These are phyloP conservation scores for Agapostemon virescens DNA, from an alignment of 2,888 invertebrate species.

Conservation along the genomic window DNA sequence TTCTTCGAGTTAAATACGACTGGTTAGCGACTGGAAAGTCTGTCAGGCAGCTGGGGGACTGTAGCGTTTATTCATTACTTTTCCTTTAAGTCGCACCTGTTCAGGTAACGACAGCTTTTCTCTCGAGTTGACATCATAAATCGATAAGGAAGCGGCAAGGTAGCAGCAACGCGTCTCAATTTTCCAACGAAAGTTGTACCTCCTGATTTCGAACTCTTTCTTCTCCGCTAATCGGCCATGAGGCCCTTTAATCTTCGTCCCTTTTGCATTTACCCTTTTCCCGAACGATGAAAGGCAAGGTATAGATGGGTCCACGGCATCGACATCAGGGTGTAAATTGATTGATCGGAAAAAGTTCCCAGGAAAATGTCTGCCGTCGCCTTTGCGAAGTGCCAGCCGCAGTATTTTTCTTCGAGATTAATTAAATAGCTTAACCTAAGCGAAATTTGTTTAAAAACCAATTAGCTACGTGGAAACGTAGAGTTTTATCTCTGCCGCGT, in stretches of 20 bases:
- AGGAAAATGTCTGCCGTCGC: constrained; percentile 1
- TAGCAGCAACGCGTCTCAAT: constrained; percentile 34
- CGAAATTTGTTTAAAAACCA: constrained; percentile 49
- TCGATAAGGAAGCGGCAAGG: constrained; percentile 28
- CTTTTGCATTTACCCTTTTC: background rate
- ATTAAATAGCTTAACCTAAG: constrained; percentile 45
- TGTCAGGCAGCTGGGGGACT: background rate
- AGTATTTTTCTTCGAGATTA: constrained; percentile 24
- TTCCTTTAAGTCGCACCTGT: background rate
- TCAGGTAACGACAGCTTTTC: constrained; percentile 7
- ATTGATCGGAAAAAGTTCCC: constrained; percentile 26
- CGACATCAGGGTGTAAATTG: constrained; percentile 9
- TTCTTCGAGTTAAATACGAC: background rate
- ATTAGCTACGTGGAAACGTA: constrained; percentile 33
- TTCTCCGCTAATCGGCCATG: background rate
- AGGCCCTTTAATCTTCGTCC: constrained; percentile 15
- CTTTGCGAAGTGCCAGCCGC: background rate
- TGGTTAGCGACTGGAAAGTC: background rate
- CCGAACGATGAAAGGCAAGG: background rate
- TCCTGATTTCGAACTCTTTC: background rate
- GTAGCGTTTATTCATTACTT: background rate
- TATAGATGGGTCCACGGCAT: background rate
- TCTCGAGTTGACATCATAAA: background rate
- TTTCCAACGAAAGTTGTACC: constrained; percentile 28
- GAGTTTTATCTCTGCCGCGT: constrained; percentile 30